A percentile compares a stretch with the other conserved stretches of the same genome.
phyloP scores from a whole-genome alignment of 2,888 invertebrate species.

The Neuroscelio doddi region DNA sequence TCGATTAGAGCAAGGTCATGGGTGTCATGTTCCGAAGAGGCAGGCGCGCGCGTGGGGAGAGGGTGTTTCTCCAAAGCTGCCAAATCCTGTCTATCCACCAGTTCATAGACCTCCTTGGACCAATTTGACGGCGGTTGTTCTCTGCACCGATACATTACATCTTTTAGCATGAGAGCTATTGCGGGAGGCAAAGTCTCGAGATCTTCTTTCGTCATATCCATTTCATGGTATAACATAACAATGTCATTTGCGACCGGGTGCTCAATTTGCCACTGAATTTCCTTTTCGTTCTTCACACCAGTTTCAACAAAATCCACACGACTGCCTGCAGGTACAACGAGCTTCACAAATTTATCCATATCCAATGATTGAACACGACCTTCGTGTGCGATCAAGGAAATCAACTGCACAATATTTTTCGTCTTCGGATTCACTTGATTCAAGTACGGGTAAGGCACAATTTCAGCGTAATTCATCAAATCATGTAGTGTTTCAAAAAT shows the following conservation, averaged over 20 bases:
- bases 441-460: constrained; percentile 81
- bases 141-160: constrained; percentile 81
- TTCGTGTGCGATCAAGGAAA: constrained; percentile 63
- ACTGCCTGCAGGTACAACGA: constrained; percentile 68
- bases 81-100: constrained; percentile 83
- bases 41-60: constrained; percentile 37
- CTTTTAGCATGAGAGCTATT: constrained; percentile 79
- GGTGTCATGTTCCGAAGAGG: constrained; percentile 47
- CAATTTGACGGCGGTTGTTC: constrained; percentile 82
- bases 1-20: too few species aligned
- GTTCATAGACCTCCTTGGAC: constrained; percentile 80
- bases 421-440: constrained; percentile 82
- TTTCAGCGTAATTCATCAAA: constrained; percentile 75
- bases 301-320: constrained; percentile 63
- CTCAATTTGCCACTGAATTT: constrained; percentile 54
- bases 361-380: constrained; percentile 50
- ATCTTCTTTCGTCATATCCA: constrained; percentile 77
- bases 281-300: constrained; percentile 56
- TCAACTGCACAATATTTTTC: constrained; percentile 83
- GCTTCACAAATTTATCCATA: constrained; percentile 60
- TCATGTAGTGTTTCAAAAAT: constrained; percentile 82
- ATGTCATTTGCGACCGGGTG: constrained; percentile 69
- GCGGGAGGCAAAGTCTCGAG: constrained; percentile 83
- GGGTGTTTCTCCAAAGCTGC: constrained; percentile 74
- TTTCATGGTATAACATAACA: constrained; percentile 51